Evolutionary conservation across 2,113 vertebrate genomes (phyloP).

Genomic region (Solea solea): DNA sequence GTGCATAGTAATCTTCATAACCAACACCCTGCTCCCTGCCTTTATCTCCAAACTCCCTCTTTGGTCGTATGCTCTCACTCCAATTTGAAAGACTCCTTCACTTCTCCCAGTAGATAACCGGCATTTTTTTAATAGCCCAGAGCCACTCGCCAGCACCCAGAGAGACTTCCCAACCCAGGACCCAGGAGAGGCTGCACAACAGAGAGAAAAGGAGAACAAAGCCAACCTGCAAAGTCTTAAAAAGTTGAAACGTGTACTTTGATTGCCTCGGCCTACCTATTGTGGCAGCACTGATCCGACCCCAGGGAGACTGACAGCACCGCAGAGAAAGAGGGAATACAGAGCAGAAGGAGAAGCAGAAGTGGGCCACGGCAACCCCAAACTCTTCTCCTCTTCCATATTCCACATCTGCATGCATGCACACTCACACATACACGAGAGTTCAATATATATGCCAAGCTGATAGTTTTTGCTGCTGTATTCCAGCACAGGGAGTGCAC

Average conservation of each 20-base stretch:
- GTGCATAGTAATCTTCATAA: constrained; percentile 40
- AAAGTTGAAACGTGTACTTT: constrained; percentile 82
- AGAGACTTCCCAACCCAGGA: constrained; percentile 75
- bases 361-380: constrained; percentile 79
- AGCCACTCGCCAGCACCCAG: constrained; percentile 77
- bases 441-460: constrained; percentile 50
- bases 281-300: constrained; percentile 75
- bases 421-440: constrained; percentile 28
- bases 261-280: constrained; percentile 82
- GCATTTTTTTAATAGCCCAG: constrained; percentile 77
- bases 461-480: constrained; percentile 66
- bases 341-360: constrained; percentile 65
- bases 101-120: constrained; percentile 78
- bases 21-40: constrained; percentile 12
- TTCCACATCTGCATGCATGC: constrained; percentile 56
- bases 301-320: constrained; percentile 77
- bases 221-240: constrained; percentile 78
- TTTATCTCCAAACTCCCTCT: constrained; percentile 55
- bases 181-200: constrained; percentile 76
- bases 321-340: constrained; percentile 68
- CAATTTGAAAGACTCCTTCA: constrained; percentile 76
- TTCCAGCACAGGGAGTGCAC: constrained; percentile 39
- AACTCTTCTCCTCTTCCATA: constrained; percentile 72
- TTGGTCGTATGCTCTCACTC: constrained; percentile 72
- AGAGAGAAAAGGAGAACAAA: constrained; percentile 80